Evolutionary conservation across 1,140 invertebrate species (phyloP).

Genomic region (Eupristina koningsbergeri): DNA sequence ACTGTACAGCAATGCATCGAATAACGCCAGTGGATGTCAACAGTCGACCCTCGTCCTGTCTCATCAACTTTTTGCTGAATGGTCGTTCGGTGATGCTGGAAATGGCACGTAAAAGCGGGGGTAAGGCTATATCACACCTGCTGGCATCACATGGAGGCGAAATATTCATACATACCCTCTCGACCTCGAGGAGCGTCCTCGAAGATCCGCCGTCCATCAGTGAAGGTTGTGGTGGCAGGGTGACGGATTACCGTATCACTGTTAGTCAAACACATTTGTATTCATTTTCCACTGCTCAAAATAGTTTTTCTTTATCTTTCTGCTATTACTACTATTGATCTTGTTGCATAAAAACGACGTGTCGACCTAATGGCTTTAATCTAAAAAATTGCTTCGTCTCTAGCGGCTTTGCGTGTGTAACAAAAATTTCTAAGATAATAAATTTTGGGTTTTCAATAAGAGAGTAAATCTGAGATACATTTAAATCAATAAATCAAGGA

Average conservation of each 20-base stretch:
- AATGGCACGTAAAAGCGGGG: conserved; percentile 89
- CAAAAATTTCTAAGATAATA: no score
- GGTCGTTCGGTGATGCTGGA: conserved; percentile 95
- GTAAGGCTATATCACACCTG: conserved; percentile 93
- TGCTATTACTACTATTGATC: no score
- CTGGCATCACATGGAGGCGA: conserved; percentile 95
- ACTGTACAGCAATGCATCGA: conserved; percentile 87
- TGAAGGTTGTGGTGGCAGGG: conserved; percentile 92
- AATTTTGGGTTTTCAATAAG: no score
- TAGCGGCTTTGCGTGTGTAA: no score
- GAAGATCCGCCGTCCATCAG: conserved; percentile 97
- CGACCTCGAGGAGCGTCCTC: conserved; percentile 87
- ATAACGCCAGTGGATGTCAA: conserved; percentile 98
- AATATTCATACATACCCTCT: conserved; percentile 95
- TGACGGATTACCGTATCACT: conserved; percentile 90
- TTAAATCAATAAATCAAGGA: no score
- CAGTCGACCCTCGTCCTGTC: conserved; percentile 92
- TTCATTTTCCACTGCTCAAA: not conserved
- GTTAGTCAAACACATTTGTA: conserved; percentile 60
- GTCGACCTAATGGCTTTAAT: no score
- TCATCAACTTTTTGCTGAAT: conserved; percentile 96
- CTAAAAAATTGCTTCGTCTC: no score
- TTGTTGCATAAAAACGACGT: no score
- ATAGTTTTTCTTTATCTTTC: not conserved
- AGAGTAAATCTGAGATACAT: no score